A percentile compares a stretch with the other conserved stretches of the same genome.
Conservation (phyloP, 2,888 invertebrate genomes). For the Charanyca ferruginea region DNA sequence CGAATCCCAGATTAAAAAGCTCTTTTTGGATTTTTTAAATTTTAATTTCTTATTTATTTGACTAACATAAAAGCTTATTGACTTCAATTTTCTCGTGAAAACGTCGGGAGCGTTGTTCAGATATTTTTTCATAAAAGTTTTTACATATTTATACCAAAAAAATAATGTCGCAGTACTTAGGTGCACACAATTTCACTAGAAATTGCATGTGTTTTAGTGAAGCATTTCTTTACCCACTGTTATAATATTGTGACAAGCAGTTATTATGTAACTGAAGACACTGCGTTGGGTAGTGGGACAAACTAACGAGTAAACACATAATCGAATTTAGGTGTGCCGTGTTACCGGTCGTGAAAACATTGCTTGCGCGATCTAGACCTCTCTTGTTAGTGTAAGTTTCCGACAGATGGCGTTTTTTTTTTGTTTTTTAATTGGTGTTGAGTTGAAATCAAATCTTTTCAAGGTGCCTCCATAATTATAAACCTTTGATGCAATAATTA, state of each 20-base stretch:
- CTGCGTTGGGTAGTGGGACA: conserved; percentile 81
- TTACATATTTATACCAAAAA: conserved; percentile 9
- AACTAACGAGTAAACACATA: accelerated
- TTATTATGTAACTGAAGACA: conserved; percentile 69
- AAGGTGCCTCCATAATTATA: neutral
- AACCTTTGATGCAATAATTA: neutral
- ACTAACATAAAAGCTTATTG: neutral
- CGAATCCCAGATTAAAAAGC: conserved; percentile 17
- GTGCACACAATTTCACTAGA: conserved; percentile 81
- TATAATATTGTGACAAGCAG: conserved; percentile 67
- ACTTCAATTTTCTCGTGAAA: neutral
- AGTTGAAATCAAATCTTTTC: conserved; percentile 12
- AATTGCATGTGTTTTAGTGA: conserved; percentile 83
- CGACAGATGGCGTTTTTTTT: conserved; percentile 58
- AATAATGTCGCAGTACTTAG: conserved; percentile 79
- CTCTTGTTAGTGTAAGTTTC: neutral
- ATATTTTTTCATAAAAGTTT: neutral
- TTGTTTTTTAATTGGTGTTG: conserved; percentile 11
- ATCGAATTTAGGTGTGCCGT: conserved; percentile 31
- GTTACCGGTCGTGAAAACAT: conserved; percentile 20
- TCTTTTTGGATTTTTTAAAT: conserved; percentile 38
- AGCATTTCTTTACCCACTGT: conserved; percentile 80
- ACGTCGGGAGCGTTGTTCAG: accelerated
- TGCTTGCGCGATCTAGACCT: conserved; percentile 28
- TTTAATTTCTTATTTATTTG: neutral